phyloP scores from a whole-genome alignment of 2,113 vertebrate species.

The Anoura caudifer region DNA sequence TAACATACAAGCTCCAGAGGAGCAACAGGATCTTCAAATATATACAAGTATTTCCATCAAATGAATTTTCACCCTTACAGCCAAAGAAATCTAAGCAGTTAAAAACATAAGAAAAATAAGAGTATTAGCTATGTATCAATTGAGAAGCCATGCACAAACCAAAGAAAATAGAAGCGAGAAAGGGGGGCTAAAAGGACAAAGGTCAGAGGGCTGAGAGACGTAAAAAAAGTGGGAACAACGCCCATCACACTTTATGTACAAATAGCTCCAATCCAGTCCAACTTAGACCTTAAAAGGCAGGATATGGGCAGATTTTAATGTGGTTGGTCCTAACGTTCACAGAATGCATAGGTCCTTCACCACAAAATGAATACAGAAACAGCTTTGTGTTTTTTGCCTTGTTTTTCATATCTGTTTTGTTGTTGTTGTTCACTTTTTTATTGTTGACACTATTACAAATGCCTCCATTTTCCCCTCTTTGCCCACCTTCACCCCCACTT shows the following conservation, averaged over 20 bases:
- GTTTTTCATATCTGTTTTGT: constrained; percentile 83
- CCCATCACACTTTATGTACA: constrained; percentile 88
- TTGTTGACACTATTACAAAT: too few species aligned
- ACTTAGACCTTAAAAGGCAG: constrained; percentile 78
- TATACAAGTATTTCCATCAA: constrained; percentile 97
- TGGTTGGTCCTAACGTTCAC: constrained; percentile 83
- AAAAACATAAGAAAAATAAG: constrained; percentile 89
- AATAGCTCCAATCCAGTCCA: constrained; percentile 86
- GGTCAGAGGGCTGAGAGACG: constrained; percentile 50
- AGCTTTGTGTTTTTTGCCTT: constrained; percentile 86
- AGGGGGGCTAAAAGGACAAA: constrained; percentile 30
- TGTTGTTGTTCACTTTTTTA: too few species aligned
- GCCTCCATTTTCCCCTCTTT: too few species aligned
- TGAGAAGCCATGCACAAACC: constrained; percentile 92
- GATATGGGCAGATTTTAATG: constrained; percentile 73
- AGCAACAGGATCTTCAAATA: constrained; percentile 99
- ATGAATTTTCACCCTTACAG: constrained; percentile 94
- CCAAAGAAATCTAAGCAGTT: constrained; percentile 96
- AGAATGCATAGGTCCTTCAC: constrained; percentile 87
- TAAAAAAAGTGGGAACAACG: constrained; percentile 82
- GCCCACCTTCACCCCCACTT: too few species aligned
- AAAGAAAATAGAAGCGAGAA: constrained; percentile 83
- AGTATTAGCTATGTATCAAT: constrained; percentile 98
- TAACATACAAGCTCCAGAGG: constrained; percentile 98
- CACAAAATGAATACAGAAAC: constrained; percentile 87